phyloP scores from a whole-genome alignment of 2,113 vertebrate genomes.

The human (Homo sapiens) region DNA sequence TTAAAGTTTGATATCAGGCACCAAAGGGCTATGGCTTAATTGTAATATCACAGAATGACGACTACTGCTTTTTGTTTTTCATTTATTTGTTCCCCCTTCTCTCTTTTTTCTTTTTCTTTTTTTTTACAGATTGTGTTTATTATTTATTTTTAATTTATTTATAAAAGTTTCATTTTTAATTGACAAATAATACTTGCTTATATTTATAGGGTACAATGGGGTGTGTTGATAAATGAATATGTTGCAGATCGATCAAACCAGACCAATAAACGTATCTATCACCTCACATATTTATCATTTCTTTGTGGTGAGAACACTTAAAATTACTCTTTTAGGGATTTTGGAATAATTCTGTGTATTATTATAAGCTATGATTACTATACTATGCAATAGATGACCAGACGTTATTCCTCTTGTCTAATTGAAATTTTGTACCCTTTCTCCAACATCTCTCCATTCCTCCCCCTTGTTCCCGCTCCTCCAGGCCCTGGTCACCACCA shows the following conservation, averaged over 20 bases:
- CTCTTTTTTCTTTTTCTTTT: neutral
- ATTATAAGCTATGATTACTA: neutral
- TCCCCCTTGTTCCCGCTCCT: accelerated
- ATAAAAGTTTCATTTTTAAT: neutral
- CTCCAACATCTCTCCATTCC: neutral
- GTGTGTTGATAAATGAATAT: neutral
- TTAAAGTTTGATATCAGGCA: neutral
- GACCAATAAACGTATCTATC: neutral
- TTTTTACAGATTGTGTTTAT: neutral
- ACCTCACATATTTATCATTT: neutral
- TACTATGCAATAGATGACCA: neutral
- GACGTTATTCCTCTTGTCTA: neutral
- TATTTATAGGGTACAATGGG: neutral
- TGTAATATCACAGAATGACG: neutral
- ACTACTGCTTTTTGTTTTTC: neutral
- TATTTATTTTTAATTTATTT: neutral
- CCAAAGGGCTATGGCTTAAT: neutral
- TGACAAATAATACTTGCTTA: neutral
- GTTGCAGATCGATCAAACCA: neutral
- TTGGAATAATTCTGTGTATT: neutral
- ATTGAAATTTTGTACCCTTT: neutral
- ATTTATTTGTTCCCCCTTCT: too few relatives aligned
- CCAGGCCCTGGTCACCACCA: neutral
- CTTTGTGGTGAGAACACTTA: neutral
- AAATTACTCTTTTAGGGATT: neutral